A percentile compares a stretch with the other conserved stretches of the same genome.
phyloP scores from a whole-genome alignment of 2,888 invertebrate genomes.

The Tetheella fluctuosa region DNA sequence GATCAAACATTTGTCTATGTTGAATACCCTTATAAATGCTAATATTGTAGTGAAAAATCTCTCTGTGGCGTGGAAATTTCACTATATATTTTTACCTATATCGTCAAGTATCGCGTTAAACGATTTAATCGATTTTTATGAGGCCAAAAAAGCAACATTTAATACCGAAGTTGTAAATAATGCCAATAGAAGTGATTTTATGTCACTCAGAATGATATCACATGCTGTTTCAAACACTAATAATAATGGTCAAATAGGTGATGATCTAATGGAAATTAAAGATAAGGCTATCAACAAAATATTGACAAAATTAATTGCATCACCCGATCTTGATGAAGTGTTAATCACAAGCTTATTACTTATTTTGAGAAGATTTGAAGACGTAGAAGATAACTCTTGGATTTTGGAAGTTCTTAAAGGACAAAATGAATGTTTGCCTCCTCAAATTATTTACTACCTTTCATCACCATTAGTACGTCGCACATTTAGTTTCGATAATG shows the following conservation, averaged over 20 bases:
- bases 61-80: conserved; percentile 74
- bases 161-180: conserved; percentile 35
- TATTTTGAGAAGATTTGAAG: conserved; percentile 50
- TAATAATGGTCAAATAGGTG: conserved; percentile 22
- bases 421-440: conserved; percentile 62
- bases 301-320: conserved; percentile 58
- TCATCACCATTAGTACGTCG: conserved; percentile 58
- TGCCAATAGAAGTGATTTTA: conserved; percentile 61
- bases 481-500: conserved; percentile 55
- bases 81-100: conserved; percentile 74
- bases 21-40: conserved; percentile 66
- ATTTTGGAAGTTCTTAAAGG: conserved; percentile 63
- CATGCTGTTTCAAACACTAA: conserved; percentile 40
- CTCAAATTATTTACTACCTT: conserved; percentile 56
- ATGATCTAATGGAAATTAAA: conserved; percentile 41
- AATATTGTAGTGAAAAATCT: conserved; percentile 68
- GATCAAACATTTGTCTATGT: conserved; percentile 53
- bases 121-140: conserved; percentile 63
- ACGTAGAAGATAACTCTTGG: conserved; percentile 48
- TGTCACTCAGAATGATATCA: conserved; percentile 62
- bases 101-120: conserved; percentile 65
- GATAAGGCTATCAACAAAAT: conserved; percentile 55
- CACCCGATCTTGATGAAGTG: conserved; percentile 69
- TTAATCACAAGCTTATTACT: conserved; percentile 64
- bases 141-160: conserved; percentile 28